Conservation (phyloP, 2,888 invertebrate genomes). For the Apamea anceps region DNA sequence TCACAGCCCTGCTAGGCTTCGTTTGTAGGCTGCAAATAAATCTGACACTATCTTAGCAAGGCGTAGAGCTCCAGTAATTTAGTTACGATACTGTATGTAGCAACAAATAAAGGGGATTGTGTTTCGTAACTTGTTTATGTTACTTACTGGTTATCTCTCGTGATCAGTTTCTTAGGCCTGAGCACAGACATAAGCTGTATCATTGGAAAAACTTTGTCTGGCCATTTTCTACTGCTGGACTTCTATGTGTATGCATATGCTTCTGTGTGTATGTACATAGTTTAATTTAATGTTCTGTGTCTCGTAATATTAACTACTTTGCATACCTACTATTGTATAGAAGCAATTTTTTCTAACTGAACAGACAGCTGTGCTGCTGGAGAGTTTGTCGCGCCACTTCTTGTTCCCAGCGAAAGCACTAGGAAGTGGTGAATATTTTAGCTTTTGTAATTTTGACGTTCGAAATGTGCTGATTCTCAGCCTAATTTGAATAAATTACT, state of each 20-base stretch:
- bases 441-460: no score
- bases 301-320: no score
- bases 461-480: no score
- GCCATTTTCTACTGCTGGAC: not conserved
- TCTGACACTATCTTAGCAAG: conserved; percentile 45
- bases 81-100: conserved; percentile 40
- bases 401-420: no score
- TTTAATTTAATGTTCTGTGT: no score
- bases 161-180: conserved; percentile 5
- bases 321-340: no score
- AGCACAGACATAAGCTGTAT: not conserved
- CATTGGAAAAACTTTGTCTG: not conserved
- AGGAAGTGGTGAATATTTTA: no score
- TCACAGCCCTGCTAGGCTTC: not conserved
- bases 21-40: conserved; percentile 44
- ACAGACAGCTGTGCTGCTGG: no score
- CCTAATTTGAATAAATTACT: no score
- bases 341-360: no score
- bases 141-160: conserved; percentile 18
- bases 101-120: conserved; percentile 35
- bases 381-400: no score
- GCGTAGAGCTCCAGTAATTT: conserved; percentile 46
- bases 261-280: no score
- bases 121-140: conserved; percentile 28
- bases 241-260: not conserved